phyloP scores from a whole-genome alignment of 1,140 invertebrate species.

The Rhyacophila brunnea region DNA sequence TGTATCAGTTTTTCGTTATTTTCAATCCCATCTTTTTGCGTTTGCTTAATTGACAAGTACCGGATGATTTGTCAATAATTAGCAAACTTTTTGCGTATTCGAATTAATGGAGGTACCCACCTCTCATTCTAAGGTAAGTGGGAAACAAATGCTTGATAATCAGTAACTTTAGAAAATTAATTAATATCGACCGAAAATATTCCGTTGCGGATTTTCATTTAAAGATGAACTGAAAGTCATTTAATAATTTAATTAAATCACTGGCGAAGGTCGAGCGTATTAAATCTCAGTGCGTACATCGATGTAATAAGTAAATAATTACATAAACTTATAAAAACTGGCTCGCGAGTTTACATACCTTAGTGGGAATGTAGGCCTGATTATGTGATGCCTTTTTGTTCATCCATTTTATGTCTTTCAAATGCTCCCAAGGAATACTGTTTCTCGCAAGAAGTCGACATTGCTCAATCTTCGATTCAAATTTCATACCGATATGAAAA shows the following conservation, averaged over 20 bases:
- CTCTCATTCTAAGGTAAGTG: too few relatives aligned
- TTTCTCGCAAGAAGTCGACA: slow-evolving; percentile 11
- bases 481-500: slow-evolving; percentile 23
- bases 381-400: slow-evolving; percentile 55
- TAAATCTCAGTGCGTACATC: not conserved
- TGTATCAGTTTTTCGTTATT: too few relatives aligned
- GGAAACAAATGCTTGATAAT: too few relatives aligned
- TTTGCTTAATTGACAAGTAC: too few relatives aligned
- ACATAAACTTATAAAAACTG: slow-evolving; percentile 12
- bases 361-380: slow-evolving; percentile 58
- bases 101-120: too few relatives aligned
- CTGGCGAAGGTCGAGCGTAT: not conserved
- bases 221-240: too few relatives aligned
- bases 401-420: slow-evolving; percentile 55
- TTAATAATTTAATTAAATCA: not conserved
- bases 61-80: too few relatives aligned
- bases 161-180: too few relatives aligned
- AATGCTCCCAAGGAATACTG: slow-evolving; percentile 35
- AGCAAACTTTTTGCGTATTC: too few relatives aligned
- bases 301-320: slow-evolving; percentile 13
- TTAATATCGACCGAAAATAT: too few relatives aligned
- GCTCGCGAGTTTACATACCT: slow-evolving; percentile 41
- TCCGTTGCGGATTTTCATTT: too few relatives aligned
- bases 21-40: too few relatives aligned
- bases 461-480: slow-evolving; percentile 25